phyloP scores from a whole-genome alignment of 2,888 invertebrate species.

The Thymelicus sylvestris region DNA sequence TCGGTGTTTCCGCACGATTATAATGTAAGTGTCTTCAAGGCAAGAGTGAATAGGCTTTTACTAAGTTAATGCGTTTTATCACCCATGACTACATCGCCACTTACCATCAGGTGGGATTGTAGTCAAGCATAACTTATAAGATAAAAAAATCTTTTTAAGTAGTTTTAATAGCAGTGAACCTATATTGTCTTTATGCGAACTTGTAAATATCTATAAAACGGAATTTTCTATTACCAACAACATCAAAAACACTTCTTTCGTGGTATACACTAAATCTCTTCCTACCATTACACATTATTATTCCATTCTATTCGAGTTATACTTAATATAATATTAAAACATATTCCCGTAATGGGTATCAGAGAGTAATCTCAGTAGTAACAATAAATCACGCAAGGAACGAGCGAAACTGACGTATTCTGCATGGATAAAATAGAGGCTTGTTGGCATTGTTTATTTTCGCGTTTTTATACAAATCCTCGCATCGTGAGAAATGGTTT shows the following conservation, averaged over 20 bases:
- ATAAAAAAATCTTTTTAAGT: too few species aligned
- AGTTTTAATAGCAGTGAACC: background rate
- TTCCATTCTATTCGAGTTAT: background rate
- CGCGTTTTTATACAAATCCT: conserved; percentile 71
- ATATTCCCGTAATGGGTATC: conserved; percentile 18
- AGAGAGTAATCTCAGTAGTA: conserved; percentile 36
- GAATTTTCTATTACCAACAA: too few species aligned
- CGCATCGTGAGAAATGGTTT: conserved; percentile 71
- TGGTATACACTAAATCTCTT: background rate
- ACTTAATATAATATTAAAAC: conserved; percentile 9
- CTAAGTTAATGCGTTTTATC: too few species aligned
- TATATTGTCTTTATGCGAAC: background rate
- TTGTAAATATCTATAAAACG: too few species aligned
- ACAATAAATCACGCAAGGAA: conserved; percentile 52
- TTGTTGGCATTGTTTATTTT: conserved; percentile 66
- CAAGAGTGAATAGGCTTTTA: too few species aligned
- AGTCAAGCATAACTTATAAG: too few species aligned
- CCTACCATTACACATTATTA: background rate
- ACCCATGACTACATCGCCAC: too few species aligned
- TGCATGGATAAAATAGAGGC: conserved; percentile 65
- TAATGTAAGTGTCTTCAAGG: too few species aligned
- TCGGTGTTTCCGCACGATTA: too few species aligned
- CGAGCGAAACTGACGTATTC: conserved; percentile 57
- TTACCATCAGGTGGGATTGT: too few species aligned
- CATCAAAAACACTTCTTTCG: background rate